These are phyloP conservation scores for Potamilus streckersoni DNA, from an alignment of 1,140 invertebrate species.

Conservation along the genomic window DNA sequence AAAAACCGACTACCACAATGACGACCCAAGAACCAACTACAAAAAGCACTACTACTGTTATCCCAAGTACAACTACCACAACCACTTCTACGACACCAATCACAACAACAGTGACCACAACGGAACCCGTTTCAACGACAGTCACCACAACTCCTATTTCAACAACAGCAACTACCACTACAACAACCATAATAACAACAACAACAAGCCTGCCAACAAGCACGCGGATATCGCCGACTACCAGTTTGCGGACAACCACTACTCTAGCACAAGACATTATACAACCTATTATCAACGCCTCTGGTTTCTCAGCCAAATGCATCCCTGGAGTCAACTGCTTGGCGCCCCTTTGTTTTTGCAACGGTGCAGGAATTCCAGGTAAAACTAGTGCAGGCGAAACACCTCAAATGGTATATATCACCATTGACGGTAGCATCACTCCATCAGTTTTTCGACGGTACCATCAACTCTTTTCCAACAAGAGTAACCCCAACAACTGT, in stretches of 20 bases:
- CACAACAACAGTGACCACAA: not conserved
- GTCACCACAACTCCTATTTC: not conserved
- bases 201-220: not conserved
- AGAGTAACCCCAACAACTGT: conserved; percentile 29
- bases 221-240: not conserved
- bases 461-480: conserved; percentile 5
- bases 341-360: conserved; percentile 23
- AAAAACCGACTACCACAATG: not conserved
- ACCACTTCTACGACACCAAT: conserved; percentile 10
- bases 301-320: not conserved
- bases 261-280: not conserved
- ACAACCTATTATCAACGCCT: not conserved
- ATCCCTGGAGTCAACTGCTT: conserved; percentile 18
- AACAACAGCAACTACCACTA: conserved; percentile 4
- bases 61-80: conserved; percentile 8
- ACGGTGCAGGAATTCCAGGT: conserved; percentile 13
- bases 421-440: conserved; percentile 29
- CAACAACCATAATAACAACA: not conserved
- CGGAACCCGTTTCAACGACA: not conserved
- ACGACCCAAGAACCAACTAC: not conserved
- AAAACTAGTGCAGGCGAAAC: conserved; percentile 11
- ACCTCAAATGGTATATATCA: conserved; percentile 31
- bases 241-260: conserved; percentile 1
- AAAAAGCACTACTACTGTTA: not conserved
- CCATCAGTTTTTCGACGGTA: conserved; percentile 7